A percentile compares a stretch with the other conserved stretches of the same genome.
phyloP scores from a whole-genome alignment of 2,113 vertebrate species.

The Lagopus leucura region DNA sequence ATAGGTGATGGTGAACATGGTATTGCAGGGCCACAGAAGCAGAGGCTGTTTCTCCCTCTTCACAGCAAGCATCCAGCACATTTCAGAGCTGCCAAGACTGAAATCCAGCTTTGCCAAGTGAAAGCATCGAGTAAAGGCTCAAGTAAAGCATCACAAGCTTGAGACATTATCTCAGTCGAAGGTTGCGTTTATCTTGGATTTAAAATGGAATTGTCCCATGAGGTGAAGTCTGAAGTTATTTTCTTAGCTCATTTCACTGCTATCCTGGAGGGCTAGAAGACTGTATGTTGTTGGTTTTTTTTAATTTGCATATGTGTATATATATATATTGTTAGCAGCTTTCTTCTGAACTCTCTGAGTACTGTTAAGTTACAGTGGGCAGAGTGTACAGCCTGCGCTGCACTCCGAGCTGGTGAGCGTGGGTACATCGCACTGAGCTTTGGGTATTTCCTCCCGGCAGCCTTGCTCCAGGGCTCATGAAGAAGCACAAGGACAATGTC shows the following conservation, averaged over 20 bases:
- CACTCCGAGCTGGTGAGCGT: background rate
- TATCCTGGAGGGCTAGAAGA: background rate
- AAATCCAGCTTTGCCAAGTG: background rate
- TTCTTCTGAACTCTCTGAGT: background rate
- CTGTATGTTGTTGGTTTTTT: background rate
- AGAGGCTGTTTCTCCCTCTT: background rate
- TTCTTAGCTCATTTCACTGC: background rate
- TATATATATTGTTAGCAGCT: background rate
- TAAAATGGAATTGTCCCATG: background rate
- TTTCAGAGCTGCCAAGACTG: background rate
- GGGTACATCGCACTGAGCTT: background rate
- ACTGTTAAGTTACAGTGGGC: background rate
- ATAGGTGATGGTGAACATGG: background rate
- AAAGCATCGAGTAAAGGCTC: background rate
- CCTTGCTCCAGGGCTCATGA: background rate
- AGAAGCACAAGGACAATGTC: background rate
- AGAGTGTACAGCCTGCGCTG: background rate
- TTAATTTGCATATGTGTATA: background rate
- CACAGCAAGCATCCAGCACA: accelerated
- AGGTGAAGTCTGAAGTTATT: background rate
- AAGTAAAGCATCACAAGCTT: background rate
- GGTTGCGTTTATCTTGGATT: background rate
- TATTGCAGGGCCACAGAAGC: background rate
- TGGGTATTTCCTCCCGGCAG: background rate
- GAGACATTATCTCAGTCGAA: background rate